Percentiles rank a stretch among this genome's conserved stretches.
These are phyloP conservation scores for Steatornis caripensis DNA, from an alignment of 2,113 vertebrate species.

Conservation along the genomic window DNA sequence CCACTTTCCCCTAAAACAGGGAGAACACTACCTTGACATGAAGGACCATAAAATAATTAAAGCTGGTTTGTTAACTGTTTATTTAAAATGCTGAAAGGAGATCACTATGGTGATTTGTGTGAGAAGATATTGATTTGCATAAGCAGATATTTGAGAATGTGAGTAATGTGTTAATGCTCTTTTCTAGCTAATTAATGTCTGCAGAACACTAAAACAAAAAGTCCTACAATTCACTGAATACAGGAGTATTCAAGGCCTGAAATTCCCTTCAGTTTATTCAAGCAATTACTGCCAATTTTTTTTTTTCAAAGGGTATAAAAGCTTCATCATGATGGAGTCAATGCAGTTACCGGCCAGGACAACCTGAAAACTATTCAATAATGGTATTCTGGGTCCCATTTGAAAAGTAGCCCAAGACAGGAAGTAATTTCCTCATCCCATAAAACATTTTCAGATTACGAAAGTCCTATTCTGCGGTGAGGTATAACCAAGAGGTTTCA, in stretches of 20 bases:
- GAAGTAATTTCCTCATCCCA: slow-evolving; percentile 21
- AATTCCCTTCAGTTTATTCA: slow-evolving; percentile 20
- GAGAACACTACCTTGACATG: neutral
- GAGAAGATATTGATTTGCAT: neutral
- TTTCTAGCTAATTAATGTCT: neutral
- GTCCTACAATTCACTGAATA: neutral
- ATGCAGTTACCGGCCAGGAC: neutral
- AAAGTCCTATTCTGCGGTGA: neutral
- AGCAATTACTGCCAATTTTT: neutral
- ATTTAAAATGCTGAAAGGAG: neutral
- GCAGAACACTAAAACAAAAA: neutral
- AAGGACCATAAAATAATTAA: neutral
- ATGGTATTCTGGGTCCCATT: neutral
- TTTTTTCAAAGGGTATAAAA: neutral
- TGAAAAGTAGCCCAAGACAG: slow-evolving; percentile 20
- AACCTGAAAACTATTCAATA: neutral
- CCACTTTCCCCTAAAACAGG: neutral
- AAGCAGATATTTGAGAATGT: neutral
- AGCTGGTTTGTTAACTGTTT: neutral
- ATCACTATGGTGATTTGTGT: neutral
- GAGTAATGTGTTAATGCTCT: neutral
- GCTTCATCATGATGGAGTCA: neutral
- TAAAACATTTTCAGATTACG: slow-evolving; percentile 9
- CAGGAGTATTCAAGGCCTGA: neutral
- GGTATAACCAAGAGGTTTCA: neutral